Evolutionary conservation across 2,797 vertebrate species (phyloP).

Genomic region (Delichon dasypus): DNA sequence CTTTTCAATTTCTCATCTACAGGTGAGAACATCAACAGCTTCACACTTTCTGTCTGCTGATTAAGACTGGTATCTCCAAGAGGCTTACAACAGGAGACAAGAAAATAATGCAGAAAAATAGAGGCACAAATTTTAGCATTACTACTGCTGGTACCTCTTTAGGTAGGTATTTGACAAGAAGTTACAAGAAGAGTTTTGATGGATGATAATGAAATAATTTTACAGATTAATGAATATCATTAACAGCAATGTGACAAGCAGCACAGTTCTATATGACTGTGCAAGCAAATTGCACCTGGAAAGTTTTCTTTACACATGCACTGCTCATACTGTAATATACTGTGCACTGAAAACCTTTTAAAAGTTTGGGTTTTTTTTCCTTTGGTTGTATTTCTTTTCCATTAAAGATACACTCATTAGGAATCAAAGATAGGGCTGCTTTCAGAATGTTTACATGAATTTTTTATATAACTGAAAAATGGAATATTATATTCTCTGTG

Average conservation of each 20-base stretch:
- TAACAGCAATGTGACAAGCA: neutral
- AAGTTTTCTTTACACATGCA: neutral
- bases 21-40: neutral
- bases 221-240: neutral
- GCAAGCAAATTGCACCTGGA: neutral
- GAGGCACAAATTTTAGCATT: neutral
- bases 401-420: neutral
- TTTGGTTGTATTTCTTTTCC: neutral
- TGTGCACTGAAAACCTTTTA: neutral
- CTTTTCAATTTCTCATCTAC: neutral
- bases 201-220: neutral
- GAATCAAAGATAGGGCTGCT: neutral
- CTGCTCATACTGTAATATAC: neutral
- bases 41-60: neutral
- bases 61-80: neutral
- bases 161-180: neutral
- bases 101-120: neutral
- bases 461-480: neutral
- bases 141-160: neutral
- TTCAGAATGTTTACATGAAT: neutral
- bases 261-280: neutral
- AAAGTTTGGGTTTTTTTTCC: no score
- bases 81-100: neutral
- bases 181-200: neutral
- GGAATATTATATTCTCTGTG: neutral